Conservation (phyloP, 2,797 vertebrate genomes). For the Fundulus diaphanus region DNA sequence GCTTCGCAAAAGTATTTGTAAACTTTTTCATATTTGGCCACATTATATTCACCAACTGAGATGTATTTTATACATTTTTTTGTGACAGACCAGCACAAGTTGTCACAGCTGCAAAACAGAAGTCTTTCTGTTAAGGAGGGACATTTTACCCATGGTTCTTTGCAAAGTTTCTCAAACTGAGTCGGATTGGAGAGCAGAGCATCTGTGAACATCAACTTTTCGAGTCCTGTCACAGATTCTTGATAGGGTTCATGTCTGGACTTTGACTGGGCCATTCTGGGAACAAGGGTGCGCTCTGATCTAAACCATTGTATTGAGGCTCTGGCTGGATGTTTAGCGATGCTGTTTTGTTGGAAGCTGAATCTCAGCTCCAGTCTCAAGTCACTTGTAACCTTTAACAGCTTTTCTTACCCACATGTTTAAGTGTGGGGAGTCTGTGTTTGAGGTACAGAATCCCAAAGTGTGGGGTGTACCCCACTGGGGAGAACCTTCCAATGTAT, state of each 20-base stretch:
- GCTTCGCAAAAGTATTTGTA: not conserved
- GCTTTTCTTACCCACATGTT: no score
- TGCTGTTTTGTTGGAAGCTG: no score
- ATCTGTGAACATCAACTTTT: not conserved
- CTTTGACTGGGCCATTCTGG: not conserved
- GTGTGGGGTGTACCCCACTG: no score
- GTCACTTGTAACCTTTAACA: no score
- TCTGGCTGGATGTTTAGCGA: no score
- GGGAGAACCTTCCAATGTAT: no score
- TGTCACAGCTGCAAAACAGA: not conserved
- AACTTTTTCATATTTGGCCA: not conserved
- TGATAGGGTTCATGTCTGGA: not conserved
- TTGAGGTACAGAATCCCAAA: no score
- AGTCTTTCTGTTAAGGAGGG: not conserved
- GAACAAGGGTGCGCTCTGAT: no score
- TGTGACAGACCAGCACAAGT: not conserved
- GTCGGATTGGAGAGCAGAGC: not conserved
- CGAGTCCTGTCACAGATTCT: not conserved
- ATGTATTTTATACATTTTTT: not conserved
- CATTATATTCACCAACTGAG: not conserved
- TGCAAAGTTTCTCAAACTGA: not conserved
- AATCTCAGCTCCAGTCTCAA: no score
- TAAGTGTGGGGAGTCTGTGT: no score
- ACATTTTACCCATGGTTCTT: not conserved
- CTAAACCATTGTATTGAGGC: no score